A percentile compares a stretch with the other conserved stretches of the same genome.
phyloP scores from a whole-genome alignment of 1,140 invertebrate genomes.

The Drosophila kanapiae region DNA sequence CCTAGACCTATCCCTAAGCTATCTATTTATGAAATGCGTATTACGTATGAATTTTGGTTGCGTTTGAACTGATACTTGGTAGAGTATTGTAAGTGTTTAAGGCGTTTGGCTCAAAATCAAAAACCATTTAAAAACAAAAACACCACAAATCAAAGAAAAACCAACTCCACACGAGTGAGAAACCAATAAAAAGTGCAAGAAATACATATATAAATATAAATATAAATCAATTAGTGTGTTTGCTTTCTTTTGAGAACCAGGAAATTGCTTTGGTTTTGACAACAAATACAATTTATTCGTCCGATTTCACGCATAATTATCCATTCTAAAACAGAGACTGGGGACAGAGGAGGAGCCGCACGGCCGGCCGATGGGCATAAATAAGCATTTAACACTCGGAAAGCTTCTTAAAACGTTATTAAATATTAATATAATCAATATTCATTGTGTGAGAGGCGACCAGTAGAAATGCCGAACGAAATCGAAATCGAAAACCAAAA shows the following conservation, averaged over 20 bases:
- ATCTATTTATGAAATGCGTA: constrained; percentile 43
- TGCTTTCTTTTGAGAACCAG: constrained; percentile 14
- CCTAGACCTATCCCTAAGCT: constrained; percentile 44
- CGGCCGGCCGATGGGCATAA: constrained; percentile 54
- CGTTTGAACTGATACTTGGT: constrained; percentile 73
- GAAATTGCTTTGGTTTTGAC: constrained; percentile 40
- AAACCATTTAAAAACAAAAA: not conserved
- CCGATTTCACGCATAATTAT: constrained; percentile 53
- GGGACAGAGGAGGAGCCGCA: not conserved
- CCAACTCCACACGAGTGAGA: constrained; percentile 30
- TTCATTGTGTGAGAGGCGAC: constrained; percentile 66
- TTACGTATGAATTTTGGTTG: constrained; percentile 45
- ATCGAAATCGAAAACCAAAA: constrained; percentile 69
- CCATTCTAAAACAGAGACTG: constrained; percentile 15
- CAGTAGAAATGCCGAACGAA: constrained; percentile 46
- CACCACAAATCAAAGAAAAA: constrained; percentile 16
- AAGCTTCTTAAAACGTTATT: constrained; percentile 81
- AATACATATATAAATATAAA: constrained; percentile 9
- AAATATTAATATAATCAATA: constrained; percentile 84
- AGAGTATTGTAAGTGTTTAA: constrained; percentile 40
- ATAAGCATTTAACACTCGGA: constrained; percentile 80
- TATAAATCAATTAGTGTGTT: constrained; percentile 12
- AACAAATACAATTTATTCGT: constrained; percentile 57
- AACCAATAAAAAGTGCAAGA: constrained; percentile 44
- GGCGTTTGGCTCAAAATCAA: constrained; percentile 57